phyloP scores from a whole-genome alignment of 2,888 invertebrate genomes.

The Pyrochroa serraticornis region DNA sequence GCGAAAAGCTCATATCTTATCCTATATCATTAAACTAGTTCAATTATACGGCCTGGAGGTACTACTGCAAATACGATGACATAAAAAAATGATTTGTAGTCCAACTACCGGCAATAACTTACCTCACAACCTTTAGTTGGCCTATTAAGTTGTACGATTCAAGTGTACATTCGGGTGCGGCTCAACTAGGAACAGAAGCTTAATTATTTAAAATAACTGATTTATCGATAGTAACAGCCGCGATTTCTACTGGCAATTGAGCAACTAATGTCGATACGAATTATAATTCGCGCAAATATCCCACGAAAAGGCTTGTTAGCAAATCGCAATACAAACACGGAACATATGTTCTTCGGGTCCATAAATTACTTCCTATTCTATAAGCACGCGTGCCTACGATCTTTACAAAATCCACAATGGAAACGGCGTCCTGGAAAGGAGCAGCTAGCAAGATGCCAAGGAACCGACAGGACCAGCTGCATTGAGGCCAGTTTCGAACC shows the following conservation, averaged over 20 bases:
- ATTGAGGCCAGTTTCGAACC: too few species aligned
- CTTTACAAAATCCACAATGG: slow-evolving; percentile 52
- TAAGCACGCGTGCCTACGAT: slow-evolving; percentile 52
- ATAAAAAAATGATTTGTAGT: slow-evolving; percentile 21
- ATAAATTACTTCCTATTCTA: slow-evolving; percentile 54
- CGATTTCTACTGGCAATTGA: slow-evolving; percentile 5
- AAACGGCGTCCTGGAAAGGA: slow-evolving; percentile 47
- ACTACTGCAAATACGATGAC: slow-evolving; percentile 22
- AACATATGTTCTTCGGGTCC: slow-evolving; percentile 51
- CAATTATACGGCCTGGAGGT: slow-evolving; percentile 34
- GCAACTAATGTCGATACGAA: slow-evolving; percentile 1
- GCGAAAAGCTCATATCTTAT: not conserved
- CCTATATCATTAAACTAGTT: slow-evolving; percentile 10
- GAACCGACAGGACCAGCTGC: slow-evolving; percentile 38
- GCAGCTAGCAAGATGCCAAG: slow-evolving; percentile 47
- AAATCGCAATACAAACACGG: slow-evolving; percentile 40
- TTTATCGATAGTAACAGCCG: not conserved
- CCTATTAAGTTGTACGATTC: slow-evolving; percentile 21
- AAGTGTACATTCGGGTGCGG: slow-evolving; percentile 8
- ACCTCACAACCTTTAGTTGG: slow-evolving; percentile 23
- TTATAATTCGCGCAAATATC: slow-evolving; percentile 1
- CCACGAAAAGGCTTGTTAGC: slow-evolving; percentile 12
- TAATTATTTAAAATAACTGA: slow-evolving; percentile 9
- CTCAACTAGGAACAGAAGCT: slow-evolving; percentile 8
- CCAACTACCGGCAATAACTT: slow-evolving; percentile 22